A percentile compares a stretch with the other conserved stretches of the same genome.
Conservation (phyloP, 2,888 invertebrate genomes). For the Chrysolina oricalcia region DNA sequence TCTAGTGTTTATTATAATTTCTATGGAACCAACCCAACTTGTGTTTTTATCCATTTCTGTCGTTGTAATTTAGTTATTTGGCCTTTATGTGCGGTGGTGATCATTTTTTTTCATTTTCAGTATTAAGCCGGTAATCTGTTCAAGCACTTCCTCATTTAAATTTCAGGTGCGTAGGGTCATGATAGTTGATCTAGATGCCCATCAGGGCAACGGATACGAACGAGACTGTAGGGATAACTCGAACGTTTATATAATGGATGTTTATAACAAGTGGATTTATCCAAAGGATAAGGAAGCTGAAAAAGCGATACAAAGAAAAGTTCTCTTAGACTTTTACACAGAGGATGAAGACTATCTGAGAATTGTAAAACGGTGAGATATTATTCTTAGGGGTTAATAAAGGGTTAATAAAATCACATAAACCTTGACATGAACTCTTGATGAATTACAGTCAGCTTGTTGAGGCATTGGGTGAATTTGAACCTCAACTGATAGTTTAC, state of each 20-base stretch:
- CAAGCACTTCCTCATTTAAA: background rate
- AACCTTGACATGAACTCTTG: background rate
- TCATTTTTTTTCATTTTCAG: background rate
- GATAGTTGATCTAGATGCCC: conserved; percentile 94
- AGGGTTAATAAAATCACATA: too few species aligned
- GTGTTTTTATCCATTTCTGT: too few species aligned
- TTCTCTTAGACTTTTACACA: conserved; percentile 77
- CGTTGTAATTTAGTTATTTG: too few species aligned
- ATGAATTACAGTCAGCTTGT: conserved; percentile 77
- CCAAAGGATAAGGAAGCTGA: conserved; percentile 85
- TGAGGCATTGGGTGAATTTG: conserved; percentile 80
- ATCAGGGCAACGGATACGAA: conserved; percentile 94
- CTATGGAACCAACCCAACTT: too few species aligned
- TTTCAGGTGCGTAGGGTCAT: conserved; percentile 78
- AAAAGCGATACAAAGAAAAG: conserved; percentile 79
- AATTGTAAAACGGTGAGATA: conserved; percentile 77
- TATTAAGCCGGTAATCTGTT: background rate
- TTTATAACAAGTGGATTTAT: conserved; percentile 88
- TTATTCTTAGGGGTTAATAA: background rate
- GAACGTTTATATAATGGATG: conserved; percentile 90
- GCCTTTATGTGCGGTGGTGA: too few species aligned
- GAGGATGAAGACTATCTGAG: conserved; percentile 82
- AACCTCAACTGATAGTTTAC: conserved; percentile 88
- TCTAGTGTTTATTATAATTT: too few species aligned
- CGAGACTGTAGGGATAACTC: conserved; percentile 83